Evolutionary conservation across 2,797 vertebrate species (phyloP).

Genomic region (Setipinna tenuifilis): DNA sequence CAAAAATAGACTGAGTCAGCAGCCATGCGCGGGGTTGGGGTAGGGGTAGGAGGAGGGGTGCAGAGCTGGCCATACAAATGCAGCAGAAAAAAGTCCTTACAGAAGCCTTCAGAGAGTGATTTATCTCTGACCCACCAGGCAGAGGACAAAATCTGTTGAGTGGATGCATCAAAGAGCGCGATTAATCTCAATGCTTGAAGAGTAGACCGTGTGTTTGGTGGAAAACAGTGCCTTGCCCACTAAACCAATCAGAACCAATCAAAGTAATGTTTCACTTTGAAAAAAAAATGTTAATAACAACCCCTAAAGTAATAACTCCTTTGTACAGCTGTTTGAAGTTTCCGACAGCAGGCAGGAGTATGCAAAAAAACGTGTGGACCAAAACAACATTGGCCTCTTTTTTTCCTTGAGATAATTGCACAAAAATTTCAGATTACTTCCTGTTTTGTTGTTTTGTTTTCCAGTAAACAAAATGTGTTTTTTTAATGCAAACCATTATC

Average conservation of each 20-base stretch:
- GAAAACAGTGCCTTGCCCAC: not conserved
- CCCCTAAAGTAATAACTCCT: not conserved
- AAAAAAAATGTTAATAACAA: not conserved
- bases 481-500: conserved; percentile 47
- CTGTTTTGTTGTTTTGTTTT: not conserved
- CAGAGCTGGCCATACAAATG: conserved; percentile 1
- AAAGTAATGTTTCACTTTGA: not conserved
- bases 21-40: not conserved
- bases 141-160: conserved; percentile 25
- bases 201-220: not conserved
- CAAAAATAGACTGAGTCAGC: conserved; percentile 28
- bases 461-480: conserved; percentile 3
- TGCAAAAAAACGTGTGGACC: not conserved
- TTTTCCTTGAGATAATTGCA: not conserved
- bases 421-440: not conserved
- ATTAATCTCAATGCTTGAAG: conserved; percentile 1
- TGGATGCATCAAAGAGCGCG: conserved; percentile 8
- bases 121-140: conserved; percentile 7
- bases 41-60: not conserved
- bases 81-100: conserved; percentile 26
- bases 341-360: not conserved
- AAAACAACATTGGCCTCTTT: conserved; percentile 5
- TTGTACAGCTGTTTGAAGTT: not conserved
- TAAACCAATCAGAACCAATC: not conserved
- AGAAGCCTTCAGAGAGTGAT: conserved; percentile 10